phyloP scores from a whole-genome alignment of 2,113 vertebrate species.

The Ailuropoda melanoleuca region DNA sequence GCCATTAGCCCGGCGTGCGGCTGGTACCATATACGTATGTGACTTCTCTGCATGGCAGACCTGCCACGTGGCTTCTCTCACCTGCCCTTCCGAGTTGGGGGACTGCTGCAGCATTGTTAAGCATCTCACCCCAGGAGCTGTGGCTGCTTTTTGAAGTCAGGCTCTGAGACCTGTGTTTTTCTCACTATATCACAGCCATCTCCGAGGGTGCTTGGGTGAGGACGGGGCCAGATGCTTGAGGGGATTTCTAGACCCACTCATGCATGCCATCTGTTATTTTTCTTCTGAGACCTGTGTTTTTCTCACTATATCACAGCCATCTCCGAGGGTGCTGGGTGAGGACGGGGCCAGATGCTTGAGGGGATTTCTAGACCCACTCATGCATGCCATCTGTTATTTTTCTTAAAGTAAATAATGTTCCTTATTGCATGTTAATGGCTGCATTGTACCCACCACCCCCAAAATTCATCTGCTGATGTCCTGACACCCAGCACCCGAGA shows the following conservation, averaged over 20 bases:
- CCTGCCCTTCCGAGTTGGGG: background rate
- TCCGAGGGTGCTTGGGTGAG: background rate
- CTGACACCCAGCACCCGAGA: background rate
- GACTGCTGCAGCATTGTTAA: fast-evolving
- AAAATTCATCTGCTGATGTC: background rate
- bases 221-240: background rate
- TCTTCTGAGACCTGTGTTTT: background rate
- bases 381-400: background rate
- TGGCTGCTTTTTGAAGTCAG: background rate
- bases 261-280: background rate
- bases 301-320: background rate
- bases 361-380: background rate
- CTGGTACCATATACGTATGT: fast-evolving
- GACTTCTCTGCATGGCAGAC: background rate
- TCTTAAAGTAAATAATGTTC: background rate
- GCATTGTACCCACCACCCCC: background rate
- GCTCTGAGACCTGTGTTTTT: background rate
- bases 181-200: background rate
- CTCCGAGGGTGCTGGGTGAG: background rate
- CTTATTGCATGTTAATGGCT: background rate
- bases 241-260: background rate
- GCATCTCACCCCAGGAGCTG: background rate
- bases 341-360: background rate
- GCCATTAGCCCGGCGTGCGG: background rate
- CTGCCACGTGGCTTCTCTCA: background rate